A percentile compares a stretch with the other conserved stretches of the same genome.
phyloP scores from a whole-genome alignment of 2,888 invertebrate genomes.

The Tillus elongatus region DNA sequence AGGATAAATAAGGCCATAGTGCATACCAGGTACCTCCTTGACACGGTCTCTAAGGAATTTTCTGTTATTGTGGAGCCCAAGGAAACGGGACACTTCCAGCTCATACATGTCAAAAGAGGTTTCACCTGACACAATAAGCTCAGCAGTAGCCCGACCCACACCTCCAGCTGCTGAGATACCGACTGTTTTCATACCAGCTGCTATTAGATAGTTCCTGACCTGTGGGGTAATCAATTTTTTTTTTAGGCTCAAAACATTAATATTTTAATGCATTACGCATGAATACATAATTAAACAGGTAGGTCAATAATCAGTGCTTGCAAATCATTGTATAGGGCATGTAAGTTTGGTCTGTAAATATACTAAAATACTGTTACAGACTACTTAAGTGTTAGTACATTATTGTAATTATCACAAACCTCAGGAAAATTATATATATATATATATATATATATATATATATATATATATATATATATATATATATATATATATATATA shows the following conservation, averaged over 20 bases:
- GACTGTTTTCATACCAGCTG: constrained; percentile 93
- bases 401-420: no score
- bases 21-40: constrained; percentile 84
- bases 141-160: constrained; percentile 82
- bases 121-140: constrained; percentile 75
- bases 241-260: no score
- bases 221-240: no score
- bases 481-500: no score
- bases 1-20: constrained; percentile 75
- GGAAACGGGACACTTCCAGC: constrained; percentile 79
- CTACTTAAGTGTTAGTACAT: no score
- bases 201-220: constrained; percentile 83
- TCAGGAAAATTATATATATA: no score
- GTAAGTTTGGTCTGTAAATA: neutral
- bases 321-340: constrained; percentile 16
- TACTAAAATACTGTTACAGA: no score
- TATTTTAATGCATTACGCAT: no score
- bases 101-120: constrained; percentile 80
- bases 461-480: no score
- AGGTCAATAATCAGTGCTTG: no score
- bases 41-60: constrained; percentile 86
- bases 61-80: constrained; percentile 89
- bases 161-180: constrained; percentile 95
- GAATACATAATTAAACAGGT: no score
- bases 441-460: no score